Conservation (phyloP, 2,888 invertebrate genomes). For the Agonopterix arenella region DNA sequence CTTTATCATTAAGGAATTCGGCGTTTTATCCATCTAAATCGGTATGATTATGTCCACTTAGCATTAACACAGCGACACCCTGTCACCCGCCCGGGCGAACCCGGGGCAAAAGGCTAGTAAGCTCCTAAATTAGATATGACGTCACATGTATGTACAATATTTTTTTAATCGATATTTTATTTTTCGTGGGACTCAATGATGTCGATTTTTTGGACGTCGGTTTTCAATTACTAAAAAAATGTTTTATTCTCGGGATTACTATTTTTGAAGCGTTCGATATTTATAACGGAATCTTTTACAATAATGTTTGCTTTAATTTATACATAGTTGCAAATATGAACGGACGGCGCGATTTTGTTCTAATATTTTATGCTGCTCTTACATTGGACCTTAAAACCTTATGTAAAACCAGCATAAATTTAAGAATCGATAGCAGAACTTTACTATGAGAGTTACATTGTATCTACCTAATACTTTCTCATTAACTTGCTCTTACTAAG, state of each 20-base stretch:
- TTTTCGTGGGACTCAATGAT: too few species aligned
- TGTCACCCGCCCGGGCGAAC: slow-evolving; percentile 70
- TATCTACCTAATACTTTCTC: slow-evolving; percentile 36
- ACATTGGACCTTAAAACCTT: background rate
- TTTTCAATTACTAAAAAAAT: too few species aligned
- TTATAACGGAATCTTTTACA: slow-evolving; percentile 1
- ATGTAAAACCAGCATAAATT: slow-evolving; percentile 2
- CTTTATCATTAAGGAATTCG: slow-evolving; percentile 12
- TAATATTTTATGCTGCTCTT: slow-evolving; percentile 13
- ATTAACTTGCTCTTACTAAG: slow-evolving; percentile 33
- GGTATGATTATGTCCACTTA: slow-evolving; percentile 65
- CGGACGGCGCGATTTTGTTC: slow-evolving; percentile 54
- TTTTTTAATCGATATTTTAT: slow-evolving; percentile 4
- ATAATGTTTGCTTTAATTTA: slow-evolving; percentile 1
- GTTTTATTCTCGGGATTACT: background rate
- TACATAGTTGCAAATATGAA: slow-evolving; percentile 21
- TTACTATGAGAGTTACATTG: slow-evolving; percentile 36
- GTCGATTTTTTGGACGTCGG: too few species aligned
- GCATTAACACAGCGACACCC: slow-evolving; percentile 72
- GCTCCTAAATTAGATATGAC: slow-evolving; percentile 74
- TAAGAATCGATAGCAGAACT: slow-evolving; percentile 37
- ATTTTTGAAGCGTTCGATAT: slow-evolving; percentile 8
- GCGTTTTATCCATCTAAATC: slow-evolving; percentile 34
- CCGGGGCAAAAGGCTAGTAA: slow-evolving; percentile 75
- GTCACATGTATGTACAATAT: slow-evolving; percentile 57